Conservation (phyloP, 2,888 invertebrate species). For the Mythimna impura region DNA sequence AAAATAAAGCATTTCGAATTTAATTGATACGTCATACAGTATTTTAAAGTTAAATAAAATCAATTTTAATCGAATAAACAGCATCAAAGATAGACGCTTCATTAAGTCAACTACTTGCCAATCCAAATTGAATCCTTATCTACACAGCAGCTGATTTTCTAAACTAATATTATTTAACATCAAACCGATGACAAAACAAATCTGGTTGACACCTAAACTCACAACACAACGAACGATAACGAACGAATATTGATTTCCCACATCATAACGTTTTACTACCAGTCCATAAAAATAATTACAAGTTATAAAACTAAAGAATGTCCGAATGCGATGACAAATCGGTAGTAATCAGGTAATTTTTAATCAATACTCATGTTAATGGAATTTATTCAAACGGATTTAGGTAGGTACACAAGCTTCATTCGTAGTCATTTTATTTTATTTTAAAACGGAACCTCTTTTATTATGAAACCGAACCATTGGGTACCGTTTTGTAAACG, state of each 20-base stretch:
- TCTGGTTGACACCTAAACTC: neutral
- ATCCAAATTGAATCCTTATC: too few species aligned
- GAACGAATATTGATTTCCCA: too few species aligned
- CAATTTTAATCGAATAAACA: too few species aligned
- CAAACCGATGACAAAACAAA: constrained; percentile 6
- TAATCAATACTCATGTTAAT: constrained; percentile 59
- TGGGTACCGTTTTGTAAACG: constrained; percentile 31
- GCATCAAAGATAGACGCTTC: too few species aligned
- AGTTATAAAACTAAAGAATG: constrained; percentile 36
- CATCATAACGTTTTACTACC: constrained; percentile 23
- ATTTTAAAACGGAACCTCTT: constrained; percentile 29
- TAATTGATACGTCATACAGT: too few species aligned
- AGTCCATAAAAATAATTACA: constrained; percentile 25
- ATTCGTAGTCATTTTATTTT: constrained; percentile 27
- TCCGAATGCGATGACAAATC: constrained; percentile 64
- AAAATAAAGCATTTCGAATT: too few species aligned
- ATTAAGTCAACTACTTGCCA: too few species aligned
- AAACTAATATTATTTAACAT: neutral
- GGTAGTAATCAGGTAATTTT: constrained; percentile 50
- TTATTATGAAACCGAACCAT: constrained; percentile 13
- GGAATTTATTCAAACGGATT: constrained; percentile 63
- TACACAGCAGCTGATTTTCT: too few species aligned
- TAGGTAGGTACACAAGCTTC: constrained; percentile 18
- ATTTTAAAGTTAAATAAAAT: too few species aligned
- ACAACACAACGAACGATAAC: too few species aligned